Evolutionary conservation across 2,113 vertebrate species (phyloP), one percentile per base, ranked within the genome.

Genomic region (Phrynosoma platyrhinos): DNA sequence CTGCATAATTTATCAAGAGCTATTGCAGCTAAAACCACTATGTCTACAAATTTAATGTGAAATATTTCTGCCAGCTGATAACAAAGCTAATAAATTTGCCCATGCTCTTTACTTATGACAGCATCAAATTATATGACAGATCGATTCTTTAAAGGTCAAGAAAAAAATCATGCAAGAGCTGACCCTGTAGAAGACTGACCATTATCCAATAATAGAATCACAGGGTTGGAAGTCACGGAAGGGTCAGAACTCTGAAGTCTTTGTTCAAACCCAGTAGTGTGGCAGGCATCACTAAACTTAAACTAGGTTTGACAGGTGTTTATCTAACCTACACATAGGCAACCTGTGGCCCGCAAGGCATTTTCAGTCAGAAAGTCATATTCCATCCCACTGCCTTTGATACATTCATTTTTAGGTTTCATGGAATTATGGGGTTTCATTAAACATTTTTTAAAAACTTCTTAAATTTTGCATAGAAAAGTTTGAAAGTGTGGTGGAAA

Each of bases 41-140:
- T 10, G 55, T 66, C 40, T 76, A 75, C 71, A 32, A 10, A 76
- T 76, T 82, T 82, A 88, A 76, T 66, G 71, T 64, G n/a, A 66
- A 83, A 66, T 77, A 12, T 53, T 58, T 52, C 30, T 42, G 77
- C 32, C 77, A 72, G 58, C 42, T 68, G 58, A 27, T 88, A 66
- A 88, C 32, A 77, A 68, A 76, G 58, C 87, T 77, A 83, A 83
- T 88, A 88, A 83, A 69, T 88, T 74, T 83, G 47, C 40, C 83
- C 58, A 53, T 36, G 62, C 58, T 83, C 27, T 77, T 88, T 32
- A 55, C 62, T 82, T 77, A 42, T 77, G 32, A 69, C 14, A 27
- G 84, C 77, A 83, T 69, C 84, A 84, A 79, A 89, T 30, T 53
- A 42, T 82, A 42, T 76, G 83, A 40, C 32, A 71, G 84, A 82